A percentile compares a stretch with the other conserved stretches of the same genome.
Evolutionary conservation across 2,797 vertebrate genomes (phyloP).

Genomic region (Clarias laeviceps): DNA sequence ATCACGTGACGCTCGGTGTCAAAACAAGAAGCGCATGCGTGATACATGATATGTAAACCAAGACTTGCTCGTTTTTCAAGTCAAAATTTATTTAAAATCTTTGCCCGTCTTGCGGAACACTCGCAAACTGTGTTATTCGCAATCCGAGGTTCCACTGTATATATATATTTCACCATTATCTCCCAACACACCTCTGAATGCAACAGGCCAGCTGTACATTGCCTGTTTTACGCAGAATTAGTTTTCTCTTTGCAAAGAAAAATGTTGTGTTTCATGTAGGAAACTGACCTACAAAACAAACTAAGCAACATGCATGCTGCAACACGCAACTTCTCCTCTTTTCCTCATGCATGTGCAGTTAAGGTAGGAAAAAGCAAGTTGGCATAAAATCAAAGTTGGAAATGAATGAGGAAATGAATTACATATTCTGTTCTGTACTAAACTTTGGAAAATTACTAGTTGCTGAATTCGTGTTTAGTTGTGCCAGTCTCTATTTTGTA

Average conservation of each 20-base stretch:
- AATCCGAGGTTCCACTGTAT: too few species aligned
- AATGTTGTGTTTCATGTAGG: not conserved
- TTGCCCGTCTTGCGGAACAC: too few species aligned
- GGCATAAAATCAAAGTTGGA: not conserved
- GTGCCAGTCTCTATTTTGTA: not conserved
- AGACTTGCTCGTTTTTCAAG: too few species aligned
- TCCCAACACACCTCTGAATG: not conserved
- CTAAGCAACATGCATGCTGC: not conserved
- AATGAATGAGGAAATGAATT: not conserved
- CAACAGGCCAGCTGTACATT: not conserved
- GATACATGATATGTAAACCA: too few species aligned
- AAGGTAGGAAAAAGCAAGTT: not conserved
- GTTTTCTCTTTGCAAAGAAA: not conserved
- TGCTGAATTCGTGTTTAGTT: not conserved
- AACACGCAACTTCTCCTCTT: not conserved
- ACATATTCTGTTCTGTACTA: not conserved
- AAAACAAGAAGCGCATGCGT: too few species aligned
- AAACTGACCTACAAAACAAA: slow-evolving; percentile 17
- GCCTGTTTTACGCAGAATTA: not conserved
- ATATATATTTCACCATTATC: too few species aligned
- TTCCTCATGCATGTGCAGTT: not conserved
- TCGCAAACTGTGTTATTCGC: too few species aligned
- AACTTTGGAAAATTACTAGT: not conserved
- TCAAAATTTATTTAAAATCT: too few species aligned
- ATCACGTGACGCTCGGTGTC: too few species aligned